These are phyloP conservation scores for Semotilus atromaculatus DNA, from an alignment of 2,797 vertebrate species.

Conservation along the genomic window DNA sequence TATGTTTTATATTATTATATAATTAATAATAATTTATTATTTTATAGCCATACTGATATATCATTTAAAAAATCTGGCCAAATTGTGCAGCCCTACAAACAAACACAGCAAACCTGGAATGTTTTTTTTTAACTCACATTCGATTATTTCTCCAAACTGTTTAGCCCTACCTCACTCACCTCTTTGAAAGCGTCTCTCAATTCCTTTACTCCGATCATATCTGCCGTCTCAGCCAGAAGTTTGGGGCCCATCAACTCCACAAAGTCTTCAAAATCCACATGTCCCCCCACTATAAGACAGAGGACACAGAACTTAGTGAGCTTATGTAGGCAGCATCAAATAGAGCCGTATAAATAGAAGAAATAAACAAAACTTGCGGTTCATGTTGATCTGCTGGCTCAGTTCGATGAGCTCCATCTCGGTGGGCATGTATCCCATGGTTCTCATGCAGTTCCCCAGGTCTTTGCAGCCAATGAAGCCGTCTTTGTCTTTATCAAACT, in stretches of 20 bases:
- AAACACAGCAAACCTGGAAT: not conserved
- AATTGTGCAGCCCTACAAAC: not conserved
- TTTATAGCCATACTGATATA: not conserved
- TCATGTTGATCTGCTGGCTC: slow-evolving; percentile 99
- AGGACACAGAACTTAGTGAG: not conserved
- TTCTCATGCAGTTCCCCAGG: slow-evolving; percentile 97
- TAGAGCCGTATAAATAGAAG: not conserved
- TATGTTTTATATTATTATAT: not conserved
- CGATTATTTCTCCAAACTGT: not conserved
- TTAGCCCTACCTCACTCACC: slow-evolving; percentile 81
- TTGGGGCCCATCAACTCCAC: slow-evolving; percentile 98
- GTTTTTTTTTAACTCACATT: not conserved
- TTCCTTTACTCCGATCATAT: slow-evolving; percentile 98
- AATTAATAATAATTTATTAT: not conserved
- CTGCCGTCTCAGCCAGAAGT: slow-evolving; percentile 94
- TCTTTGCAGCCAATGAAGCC: slow-evolving; percentile 98
- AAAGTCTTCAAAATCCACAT: slow-evolving; percentile 98
- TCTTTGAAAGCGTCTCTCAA: slow-evolving; percentile 95
- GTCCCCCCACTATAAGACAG: slow-evolving; percentile 87
- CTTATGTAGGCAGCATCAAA: not conserved
- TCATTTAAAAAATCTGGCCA: not conserved
- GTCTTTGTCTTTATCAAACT: slow-evolving; percentile 97
- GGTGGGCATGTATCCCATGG: slow-evolving; percentile 99
- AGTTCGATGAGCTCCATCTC: slow-evolving; percentile 99
- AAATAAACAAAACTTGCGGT: slow-evolving; percentile 73